phyloP scores from a whole-genome alignment of 2,888 invertebrate species.

The Julus scanicus region DNA sequence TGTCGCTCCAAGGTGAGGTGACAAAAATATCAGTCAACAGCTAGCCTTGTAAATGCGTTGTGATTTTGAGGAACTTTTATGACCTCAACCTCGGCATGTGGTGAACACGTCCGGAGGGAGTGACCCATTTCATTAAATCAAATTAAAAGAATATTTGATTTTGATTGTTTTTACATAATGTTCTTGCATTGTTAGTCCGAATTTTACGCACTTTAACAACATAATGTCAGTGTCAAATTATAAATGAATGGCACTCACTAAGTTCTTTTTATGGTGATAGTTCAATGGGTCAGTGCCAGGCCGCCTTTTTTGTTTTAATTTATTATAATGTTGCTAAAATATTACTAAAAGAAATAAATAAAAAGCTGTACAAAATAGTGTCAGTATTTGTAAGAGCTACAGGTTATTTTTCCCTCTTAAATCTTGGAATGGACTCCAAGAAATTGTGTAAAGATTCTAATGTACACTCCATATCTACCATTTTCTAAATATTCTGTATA shows the following conservation, averaged over 20 bases:
- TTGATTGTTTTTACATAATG: neutral
- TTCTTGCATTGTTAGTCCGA: neutral
- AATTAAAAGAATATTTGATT: neutral
- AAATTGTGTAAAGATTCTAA: too few species aligned
- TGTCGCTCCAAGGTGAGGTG: neutral
- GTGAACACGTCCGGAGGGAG: neutral
- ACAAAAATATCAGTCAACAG: neutral
- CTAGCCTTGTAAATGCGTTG: neutral
- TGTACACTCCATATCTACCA: too few species aligned
- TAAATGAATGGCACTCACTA: neutral
- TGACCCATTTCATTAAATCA: slow-evolving; percentile 1
- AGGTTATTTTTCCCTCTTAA: too few species aligned
- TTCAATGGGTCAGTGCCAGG: neutral
- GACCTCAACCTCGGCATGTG: neutral
- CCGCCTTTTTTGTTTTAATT: too few species aligned
- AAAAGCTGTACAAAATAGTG: neutral
- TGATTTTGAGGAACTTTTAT: neutral
- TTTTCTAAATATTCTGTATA: too few species aligned
- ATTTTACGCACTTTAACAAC: neutral
- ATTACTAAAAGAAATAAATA: neutral
- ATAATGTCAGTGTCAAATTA: neutral
- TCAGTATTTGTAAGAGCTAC: too few species aligned
- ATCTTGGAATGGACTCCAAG: too few species aligned
- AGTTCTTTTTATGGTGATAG: too few species aligned
- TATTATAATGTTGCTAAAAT: neutral